Percentiles rank a stretch among this genome's conserved stretches.
Evolutionary conservation across 2,888 invertebrate genomes (phyloP).

Genomic region (Coremacera marginata): DNA sequence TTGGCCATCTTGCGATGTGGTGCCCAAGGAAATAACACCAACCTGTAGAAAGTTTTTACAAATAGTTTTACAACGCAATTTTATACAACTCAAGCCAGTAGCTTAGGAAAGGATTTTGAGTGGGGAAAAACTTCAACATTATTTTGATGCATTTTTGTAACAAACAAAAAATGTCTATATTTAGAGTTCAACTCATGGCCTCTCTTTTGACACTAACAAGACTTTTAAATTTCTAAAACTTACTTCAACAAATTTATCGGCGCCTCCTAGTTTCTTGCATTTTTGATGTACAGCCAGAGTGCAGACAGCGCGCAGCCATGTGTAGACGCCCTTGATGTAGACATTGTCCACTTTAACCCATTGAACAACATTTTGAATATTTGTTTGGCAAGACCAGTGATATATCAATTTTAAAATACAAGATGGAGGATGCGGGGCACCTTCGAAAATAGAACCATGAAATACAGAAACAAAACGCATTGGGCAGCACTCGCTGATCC

Average conservation of each 20-base stretch:
- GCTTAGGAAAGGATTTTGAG: too few species aligned
- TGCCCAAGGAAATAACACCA: conserved; percentile 89
- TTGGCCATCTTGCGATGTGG: conserved; percentile 83
- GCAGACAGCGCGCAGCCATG: conserved; percentile 81
- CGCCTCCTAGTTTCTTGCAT: conserved; percentile 79
- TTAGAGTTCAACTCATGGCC: too few species aligned
- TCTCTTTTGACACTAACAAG: too few species aligned
- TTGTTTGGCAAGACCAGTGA: conserved; percentile 93
- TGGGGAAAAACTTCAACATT: too few species aligned
- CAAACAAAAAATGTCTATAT: too few species aligned
- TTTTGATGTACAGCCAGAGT: conserved; percentile 85
- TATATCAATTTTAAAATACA: conserved; percentile 86
- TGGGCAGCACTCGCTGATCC: conserved; percentile 91
- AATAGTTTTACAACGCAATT: too few species aligned
- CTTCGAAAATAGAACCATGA: conserved; percentile 88
- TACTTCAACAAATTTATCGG: conserved; percentile 77
- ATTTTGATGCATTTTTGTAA: too few species aligned
- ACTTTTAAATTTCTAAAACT: background rate
- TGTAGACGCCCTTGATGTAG: conserved; percentile 77
- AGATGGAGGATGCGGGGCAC: conserved; percentile 85
- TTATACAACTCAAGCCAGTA: too few species aligned
- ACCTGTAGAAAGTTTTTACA: conserved; percentile 64
- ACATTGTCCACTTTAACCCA: conserved; percentile 87
- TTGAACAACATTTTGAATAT: conserved; percentile 87
- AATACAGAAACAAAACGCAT: conserved; percentile 89